Evolutionary conservation across 2,888 invertebrate species (phyloP).

Genomic region (Nomada hirtipes): DNA sequence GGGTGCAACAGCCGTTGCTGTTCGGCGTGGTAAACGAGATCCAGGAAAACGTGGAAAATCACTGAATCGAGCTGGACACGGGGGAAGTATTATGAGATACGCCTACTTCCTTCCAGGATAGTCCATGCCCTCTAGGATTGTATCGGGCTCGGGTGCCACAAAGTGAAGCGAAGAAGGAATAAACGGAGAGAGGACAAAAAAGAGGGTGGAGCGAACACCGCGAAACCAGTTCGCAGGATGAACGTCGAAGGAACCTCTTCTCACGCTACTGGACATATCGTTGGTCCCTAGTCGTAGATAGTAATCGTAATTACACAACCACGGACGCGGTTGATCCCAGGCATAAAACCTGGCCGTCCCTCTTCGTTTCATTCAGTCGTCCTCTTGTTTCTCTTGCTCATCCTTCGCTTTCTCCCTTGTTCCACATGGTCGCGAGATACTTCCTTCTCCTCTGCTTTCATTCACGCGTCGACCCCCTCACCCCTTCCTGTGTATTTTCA

Average conservation of each 20-base stretch:
- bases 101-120: constrained; percentile 60
- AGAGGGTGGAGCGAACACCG: constrained; percentile 39
- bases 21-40: constrained; percentile 31
- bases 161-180: not conserved
- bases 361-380: constrained; percentile 29
- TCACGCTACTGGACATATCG: constrained; percentile 64
- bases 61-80: not conserved
- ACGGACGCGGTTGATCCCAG: constrained; percentile 46
- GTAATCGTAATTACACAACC: constrained; percentile 63
- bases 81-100: constrained; percentile 17
- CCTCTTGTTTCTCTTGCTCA: constrained; percentile 34
- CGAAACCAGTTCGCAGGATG: constrained; percentile 62
- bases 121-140: constrained; percentile 48
- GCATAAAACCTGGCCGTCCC: constrained; percentile 33
- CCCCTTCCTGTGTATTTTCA: not conserved
- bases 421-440: constrained; percentile 7
- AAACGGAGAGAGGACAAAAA: not conserved
- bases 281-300: constrained; percentile 55
- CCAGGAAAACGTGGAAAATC: constrained; percentile 28
- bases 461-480: not conserved
- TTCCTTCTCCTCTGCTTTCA: constrained; percentile 19
- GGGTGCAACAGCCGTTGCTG: not conserved
- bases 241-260: constrained; percentile 56
- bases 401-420: constrained; percentile 23
- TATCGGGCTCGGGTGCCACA: constrained; percentile 18